Base-by-base conservation (phyloP, 2,113 vertebrate species). In the Hemichromis elongatus region DNA sequence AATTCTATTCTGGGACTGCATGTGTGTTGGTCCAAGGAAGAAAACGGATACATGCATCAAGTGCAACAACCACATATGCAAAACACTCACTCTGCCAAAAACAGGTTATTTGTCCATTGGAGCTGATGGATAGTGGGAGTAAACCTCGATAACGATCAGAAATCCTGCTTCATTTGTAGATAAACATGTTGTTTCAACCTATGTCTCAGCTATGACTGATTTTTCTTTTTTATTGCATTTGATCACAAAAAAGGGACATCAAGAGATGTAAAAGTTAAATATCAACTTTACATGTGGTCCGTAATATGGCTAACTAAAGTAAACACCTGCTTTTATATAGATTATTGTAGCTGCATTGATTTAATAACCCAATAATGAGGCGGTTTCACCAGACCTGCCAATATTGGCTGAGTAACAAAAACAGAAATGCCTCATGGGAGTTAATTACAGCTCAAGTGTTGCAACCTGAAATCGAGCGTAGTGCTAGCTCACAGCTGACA, bases 11-110 rank as follows among this genome's bases (percentile, higher is more conserved):
- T 30, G 28, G 9, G 28, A 28, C 54, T 2, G 14, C 56, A 5
- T 0, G 56, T 30, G 56, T 59, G 14, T 30, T 12, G 0, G 8
- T 8, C 56, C 26, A 9, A 18, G 0, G 28, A 59, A 59, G 28
- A 59, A 14, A 33, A 14, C 30, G 28, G 3, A 30, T 9, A 33
- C 56, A 2, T 33, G 28, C 56, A 33, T 59, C 56, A 59, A 24
- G 53, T 55, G 21, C 53, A 55, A 55, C 10, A 24, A 24, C 10
- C 53, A 55, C 21, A 55, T 24, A 13, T 55, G 52, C n/a, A 6
- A 18, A 8, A 57, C 26, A 5, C 55, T 57, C 56, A 57, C 55
- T 30, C 55, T 28, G 55, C 0, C 26, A 30, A 13, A 59, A 59
- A 59, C 26, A 59, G 28, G 56, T 59, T 59, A 0, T 33, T 33